Evolutionary conservation across 2,888 invertebrate species (phyloP).

Genomic region (Lobophora halterata): DNA sequence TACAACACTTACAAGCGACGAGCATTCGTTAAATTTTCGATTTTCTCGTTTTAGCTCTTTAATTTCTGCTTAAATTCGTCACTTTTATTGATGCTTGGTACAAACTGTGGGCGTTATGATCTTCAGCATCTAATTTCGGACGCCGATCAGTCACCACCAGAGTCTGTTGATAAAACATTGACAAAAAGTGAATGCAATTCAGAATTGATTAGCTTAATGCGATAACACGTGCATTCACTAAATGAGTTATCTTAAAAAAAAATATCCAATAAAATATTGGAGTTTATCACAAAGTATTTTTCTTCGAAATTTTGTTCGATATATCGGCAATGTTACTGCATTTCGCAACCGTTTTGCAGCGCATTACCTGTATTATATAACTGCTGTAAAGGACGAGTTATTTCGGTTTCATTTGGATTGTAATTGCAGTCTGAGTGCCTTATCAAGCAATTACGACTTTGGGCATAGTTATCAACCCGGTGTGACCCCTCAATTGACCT

Average conservation of each 20-base stretch:
- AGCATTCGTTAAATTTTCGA: slow-evolving; percentile 35
- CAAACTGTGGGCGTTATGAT: slow-evolving; percentile 38
- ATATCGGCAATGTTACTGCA: too few species aligned
- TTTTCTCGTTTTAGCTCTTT: slow-evolving; percentile 31
- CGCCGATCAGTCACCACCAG: slow-evolving; percentile 33
- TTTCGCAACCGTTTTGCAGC: too few species aligned
- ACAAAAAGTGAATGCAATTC: slow-evolving; percentile 40
- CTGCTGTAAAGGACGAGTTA: too few species aligned
- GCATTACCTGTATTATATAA: too few species aligned
- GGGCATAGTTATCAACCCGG: slow-evolving; percentile 49
- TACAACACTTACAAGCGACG: slow-evolving; percentile 34
- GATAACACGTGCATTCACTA: too few species aligned
- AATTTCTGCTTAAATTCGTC: slow-evolving; percentile 34
- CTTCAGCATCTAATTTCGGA: slow-evolving; percentile 40
- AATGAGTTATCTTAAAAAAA: too few species aligned
- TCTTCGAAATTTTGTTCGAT: too few species aligned
- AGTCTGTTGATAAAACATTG: slow-evolving; percentile 8
- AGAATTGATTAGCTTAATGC: slow-evolving; percentile 36
- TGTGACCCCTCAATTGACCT: slow-evolving; percentile 67
- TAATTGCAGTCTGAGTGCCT: slow-evolving; percentile 28
- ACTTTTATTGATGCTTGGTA: slow-evolving; percentile 41
- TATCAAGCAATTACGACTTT: slow-evolving; percentile 37
- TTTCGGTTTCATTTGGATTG: slow-evolving; percentile 19
- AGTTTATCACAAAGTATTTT: too few species aligned
- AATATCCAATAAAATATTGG: too few species aligned